Conservation (phyloP, 1,140 invertebrate genomes). For the Hetaerina americana region DNA sequence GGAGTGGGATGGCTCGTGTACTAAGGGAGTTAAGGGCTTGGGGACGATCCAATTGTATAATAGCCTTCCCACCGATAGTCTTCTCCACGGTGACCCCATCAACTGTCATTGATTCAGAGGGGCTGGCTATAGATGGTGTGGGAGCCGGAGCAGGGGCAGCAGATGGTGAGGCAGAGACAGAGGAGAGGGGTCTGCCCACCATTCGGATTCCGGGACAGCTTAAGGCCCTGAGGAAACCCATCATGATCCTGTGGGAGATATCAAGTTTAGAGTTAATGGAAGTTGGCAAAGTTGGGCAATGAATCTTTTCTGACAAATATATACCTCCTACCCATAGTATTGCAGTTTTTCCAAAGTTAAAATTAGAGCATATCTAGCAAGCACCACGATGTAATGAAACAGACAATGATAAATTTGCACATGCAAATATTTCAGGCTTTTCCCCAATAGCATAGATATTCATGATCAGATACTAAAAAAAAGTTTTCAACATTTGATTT, state of each 20-base stretch:
- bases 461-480: too few species aligned
- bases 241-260: not conserved
- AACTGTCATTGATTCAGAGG: not conserved
- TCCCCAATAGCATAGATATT: too few species aligned
- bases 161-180: not conserved
- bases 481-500: too few species aligned
- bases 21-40: constrained; percentile 3
- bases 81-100: not conserved
- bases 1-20: not conserved
- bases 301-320: too few species aligned
- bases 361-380: too few species aligned
- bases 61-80: not conserved
- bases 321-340: too few species aligned
- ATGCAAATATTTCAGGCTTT: too few species aligned
- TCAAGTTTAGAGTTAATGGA: too few species aligned
- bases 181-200: not conserved
- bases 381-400: too few species aligned
- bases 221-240: not conserved
- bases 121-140: not conserved
- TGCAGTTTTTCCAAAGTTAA: too few species aligned
- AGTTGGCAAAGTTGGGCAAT: too few species aligned
- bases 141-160: not conserved
- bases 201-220: not conserved
- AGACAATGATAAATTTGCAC: too few species aligned
- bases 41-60: not conserved